A percentile compares a stretch with the other conserved stretches of the same genome.
phyloP scores from a whole-genome alignment of 2,888 invertebrate genomes.

The Bembecia ichneumoniformis region DNA sequence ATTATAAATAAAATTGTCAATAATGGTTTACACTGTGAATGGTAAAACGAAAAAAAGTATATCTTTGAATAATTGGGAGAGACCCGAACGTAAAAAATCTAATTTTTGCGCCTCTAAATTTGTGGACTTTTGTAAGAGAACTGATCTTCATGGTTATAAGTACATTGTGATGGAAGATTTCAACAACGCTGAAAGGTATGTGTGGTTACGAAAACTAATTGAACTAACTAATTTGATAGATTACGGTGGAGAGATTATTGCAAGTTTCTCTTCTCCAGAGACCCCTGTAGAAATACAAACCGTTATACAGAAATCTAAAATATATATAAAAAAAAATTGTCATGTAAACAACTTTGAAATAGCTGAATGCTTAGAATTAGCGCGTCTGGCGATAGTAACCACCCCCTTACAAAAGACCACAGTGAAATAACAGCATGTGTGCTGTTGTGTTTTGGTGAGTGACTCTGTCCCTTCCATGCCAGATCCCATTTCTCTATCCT shows the following conservation, averaged over 20 bases:
- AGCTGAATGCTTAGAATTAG: too few species aligned
- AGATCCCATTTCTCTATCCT: too few species aligned
- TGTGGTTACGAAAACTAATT: neutral
- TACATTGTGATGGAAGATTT: constrained; percentile 75
- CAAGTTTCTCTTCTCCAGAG: neutral
- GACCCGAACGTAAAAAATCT: constrained; percentile 18
- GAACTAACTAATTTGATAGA: neutral
- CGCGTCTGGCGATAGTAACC: too few species aligned
- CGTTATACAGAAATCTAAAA: too few species aligned
- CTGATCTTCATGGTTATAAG: constrained; percentile 80
- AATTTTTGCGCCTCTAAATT: constrained; percentile 30
- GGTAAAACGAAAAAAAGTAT: constrained; percentile 8
- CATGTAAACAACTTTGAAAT: too few species aligned
- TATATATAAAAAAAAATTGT: too few species aligned
- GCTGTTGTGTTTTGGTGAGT: too few species aligned
- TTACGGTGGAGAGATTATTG: neutral
- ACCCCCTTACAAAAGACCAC: too few species aligned
- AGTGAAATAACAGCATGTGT: neutral
- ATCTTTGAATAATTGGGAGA: constrained; percentile 1
- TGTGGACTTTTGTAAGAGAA: constrained; percentile 76
- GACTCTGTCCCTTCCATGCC: too few species aligned
- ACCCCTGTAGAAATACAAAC: too few species aligned
- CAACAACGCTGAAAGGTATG: constrained; percentile 70
- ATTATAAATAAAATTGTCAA: neutral
- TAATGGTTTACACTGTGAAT: constrained; percentile 8